Conservation (phyloP, 2,113 vertebrate species). For the Jacana jacana region DNA sequence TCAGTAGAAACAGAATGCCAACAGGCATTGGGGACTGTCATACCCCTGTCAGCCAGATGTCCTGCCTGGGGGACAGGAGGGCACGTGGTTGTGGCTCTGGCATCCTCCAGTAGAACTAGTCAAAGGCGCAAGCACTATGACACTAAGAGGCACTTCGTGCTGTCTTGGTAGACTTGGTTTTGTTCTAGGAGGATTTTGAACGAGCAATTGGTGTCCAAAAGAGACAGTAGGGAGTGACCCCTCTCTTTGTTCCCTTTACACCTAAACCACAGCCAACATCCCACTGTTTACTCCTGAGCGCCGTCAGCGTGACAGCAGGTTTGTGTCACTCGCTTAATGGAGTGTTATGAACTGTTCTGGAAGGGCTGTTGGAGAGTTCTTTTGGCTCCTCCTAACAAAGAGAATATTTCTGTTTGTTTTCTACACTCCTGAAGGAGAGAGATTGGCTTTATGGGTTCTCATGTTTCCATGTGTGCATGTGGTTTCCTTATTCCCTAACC, state of each 20-base stretch:
- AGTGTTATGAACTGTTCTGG: not conserved
- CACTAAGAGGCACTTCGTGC: rapidly evolving
- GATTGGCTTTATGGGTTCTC: not conserved
- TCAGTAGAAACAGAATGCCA: not conserved
- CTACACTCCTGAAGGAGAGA: not conserved
- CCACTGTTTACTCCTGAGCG: rapidly evolving
- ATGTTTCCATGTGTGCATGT: not conserved
- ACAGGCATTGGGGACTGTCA: not conserved
- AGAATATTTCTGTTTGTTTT: not conserved
- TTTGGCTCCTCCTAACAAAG: not conserved
- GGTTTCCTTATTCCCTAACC: not conserved
- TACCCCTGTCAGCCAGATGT: not conserved
- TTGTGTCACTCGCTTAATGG: not conserved
- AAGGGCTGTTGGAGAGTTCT: not conserved
- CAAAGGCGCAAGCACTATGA: not conserved
- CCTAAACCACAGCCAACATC: not conserved
- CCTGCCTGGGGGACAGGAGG: not conserved
- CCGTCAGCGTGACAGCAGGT: not conserved
- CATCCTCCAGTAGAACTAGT: not conserved
- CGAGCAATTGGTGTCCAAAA: not conserved
- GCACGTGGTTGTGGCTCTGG: not conserved
- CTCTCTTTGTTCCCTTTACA: not conserved
- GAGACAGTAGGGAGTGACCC: not conserved
- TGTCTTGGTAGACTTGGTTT: not conserved
- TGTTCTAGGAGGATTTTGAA: not conserved